Evolutionary conservation across 2,888 invertebrate genomes (phyloP).

Genomic region (Leuctra nigra): DNA sequence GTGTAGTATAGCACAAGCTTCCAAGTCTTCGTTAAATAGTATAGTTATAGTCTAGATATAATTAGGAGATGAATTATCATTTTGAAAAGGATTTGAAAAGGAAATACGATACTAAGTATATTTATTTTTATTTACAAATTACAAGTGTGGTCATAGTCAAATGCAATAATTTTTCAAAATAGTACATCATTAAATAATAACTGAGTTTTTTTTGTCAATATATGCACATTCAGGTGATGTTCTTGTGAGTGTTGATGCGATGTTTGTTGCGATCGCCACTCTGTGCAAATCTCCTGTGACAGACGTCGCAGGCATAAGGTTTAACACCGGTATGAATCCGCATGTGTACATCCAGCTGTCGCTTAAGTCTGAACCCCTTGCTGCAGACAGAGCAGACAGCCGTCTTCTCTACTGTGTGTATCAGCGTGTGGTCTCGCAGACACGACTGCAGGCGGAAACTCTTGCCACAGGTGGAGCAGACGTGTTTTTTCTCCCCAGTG

Average conservation of each 20-base stretch:
- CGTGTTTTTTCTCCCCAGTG: constrained; percentile 53
- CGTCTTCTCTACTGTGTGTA: constrained; percentile 42
- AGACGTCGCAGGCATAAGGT: background rate
- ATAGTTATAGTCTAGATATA: no score
- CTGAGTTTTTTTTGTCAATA: no score
- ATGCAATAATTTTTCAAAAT: background rate
- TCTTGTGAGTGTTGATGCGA: background rate
- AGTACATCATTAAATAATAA: no score
- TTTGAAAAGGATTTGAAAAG: background rate
- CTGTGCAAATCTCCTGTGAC: background rate
- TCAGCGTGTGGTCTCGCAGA: constrained; percentile 40
- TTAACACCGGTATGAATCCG: background rate
- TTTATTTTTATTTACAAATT: background rate
- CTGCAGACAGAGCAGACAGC: constrained; percentile 29
- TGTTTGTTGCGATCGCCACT: background rate
- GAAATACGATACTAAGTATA: background rate
- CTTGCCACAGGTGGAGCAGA: constrained; percentile 47
- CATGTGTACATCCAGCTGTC: constrained; percentile 48
- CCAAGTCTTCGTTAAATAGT: no score
- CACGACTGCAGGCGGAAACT: constrained; percentile 23
- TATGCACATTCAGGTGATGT: background rate
- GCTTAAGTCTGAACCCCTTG: constrained; percentile 42
- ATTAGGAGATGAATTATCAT: background rate
- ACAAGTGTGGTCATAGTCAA: background rate
- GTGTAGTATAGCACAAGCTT: no score